phyloP scores from a whole-genome alignment of 2,113 vertebrate species.

The Channa argus region DNA sequence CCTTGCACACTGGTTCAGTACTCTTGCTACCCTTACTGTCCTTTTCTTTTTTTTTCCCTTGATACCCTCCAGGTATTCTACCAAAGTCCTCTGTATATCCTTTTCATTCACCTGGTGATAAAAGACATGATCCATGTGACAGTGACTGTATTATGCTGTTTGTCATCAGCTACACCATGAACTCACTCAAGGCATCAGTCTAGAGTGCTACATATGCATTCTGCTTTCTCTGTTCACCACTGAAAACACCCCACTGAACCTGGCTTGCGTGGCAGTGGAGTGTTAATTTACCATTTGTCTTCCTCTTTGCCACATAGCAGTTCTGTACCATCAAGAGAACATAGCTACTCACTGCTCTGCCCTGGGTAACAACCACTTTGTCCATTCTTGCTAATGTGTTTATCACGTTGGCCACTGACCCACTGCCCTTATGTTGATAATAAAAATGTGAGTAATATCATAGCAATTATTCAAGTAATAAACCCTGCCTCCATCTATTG shows the following conservation, averaged over 20 bases:
- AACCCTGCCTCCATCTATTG: too few species aligned
- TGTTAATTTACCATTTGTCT: constrained; percentile 80
- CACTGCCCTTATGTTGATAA: too few species aligned
- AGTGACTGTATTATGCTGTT: constrained; percentile 50
- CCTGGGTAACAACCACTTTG: constrained; percentile 63
- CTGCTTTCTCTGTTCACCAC: constrained; percentile 54
- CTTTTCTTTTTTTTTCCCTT: not conserved
- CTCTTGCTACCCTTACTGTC: too few species aligned
- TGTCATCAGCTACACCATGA: constrained; percentile 65
- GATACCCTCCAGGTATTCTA: constrained; percentile 58
- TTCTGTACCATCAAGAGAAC: constrained; percentile 76
- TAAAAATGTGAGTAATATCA: too few species aligned
- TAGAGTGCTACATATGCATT: constrained; percentile 30
- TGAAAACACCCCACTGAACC: constrained; percentile 77
- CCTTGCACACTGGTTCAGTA: too few species aligned
- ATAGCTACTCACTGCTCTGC: constrained; percentile 50
- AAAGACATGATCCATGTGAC: constrained; percentile 78
- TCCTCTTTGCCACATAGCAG: constrained; percentile 71
- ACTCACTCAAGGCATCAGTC: constrained; percentile 36
- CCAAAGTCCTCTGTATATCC: constrained; percentile 73
- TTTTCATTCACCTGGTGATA: constrained; percentile 75
- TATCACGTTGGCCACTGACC: constrained; percentile 52
- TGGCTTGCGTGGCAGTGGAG: constrained; percentile 82
- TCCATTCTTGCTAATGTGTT: constrained; percentile 71
- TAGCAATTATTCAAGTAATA: too few species aligned